phyloP scores from a whole-genome alignment of 1,140 invertebrate genomes.

The Lasioglossum baleicum region DNA sequence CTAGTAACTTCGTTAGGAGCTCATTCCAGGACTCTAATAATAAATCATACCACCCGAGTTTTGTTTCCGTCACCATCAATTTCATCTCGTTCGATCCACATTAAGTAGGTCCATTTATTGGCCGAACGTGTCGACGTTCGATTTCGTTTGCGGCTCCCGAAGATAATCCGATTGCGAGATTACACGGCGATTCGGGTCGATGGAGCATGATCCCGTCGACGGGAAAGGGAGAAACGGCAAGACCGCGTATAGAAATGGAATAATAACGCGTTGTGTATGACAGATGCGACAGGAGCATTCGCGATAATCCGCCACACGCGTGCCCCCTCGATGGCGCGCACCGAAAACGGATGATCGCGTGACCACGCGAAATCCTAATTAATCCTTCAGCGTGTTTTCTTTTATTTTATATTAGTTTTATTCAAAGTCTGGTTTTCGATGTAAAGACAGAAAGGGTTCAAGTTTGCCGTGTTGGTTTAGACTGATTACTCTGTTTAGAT shows the following conservation, averaged over 20 bases:
- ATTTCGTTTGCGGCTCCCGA: constrained; percentile 28
- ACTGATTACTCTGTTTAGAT: not conserved
- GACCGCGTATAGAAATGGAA: constrained; percentile 60
- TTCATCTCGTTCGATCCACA: not conserved
- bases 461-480: not conserved
- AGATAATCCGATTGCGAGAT: constrained; percentile 59
- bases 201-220: constrained; percentile 20
- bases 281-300: constrained; percentile 64
- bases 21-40: not conserved
- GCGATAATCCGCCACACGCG: constrained; percentile 55
- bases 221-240: constrained; percentile 25
- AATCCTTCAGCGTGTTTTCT: not conserved
- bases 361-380: constrained; percentile 22
- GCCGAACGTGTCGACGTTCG: not conserved
- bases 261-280: constrained; percentile 65
- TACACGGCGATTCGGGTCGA: constrained; percentile 47
- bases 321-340: constrained; percentile 10
- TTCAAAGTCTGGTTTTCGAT: too few relatives aligned
- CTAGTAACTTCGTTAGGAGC: too few relatives aligned
- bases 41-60: not conserved
- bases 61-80: not conserved
- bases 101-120: constrained; percentile 14
- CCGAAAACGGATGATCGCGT: constrained; percentile 1
- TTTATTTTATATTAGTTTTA: too few relatives aligned
- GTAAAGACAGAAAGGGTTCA: too few relatives aligned